These are phyloP conservation scores for Hydrochoerus hydrochaeris DNA, from an alignment of 2,113 vertebrate species.

Conservation along the genomic window DNA sequence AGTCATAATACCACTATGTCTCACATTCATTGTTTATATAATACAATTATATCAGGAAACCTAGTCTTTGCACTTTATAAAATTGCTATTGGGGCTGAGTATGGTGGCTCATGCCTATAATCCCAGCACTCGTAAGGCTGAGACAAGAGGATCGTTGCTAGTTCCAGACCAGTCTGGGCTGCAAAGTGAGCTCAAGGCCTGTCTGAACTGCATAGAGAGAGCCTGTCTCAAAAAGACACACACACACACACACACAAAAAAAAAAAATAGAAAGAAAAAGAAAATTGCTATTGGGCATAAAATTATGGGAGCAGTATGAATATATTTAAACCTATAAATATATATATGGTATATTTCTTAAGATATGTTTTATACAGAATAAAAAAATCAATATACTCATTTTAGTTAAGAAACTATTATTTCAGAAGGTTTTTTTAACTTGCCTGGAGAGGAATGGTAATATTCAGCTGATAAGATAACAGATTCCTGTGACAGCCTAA, in stretches of 20 bases:
- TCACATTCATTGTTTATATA: not conserved
- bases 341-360: not conserved
- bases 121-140: no score
- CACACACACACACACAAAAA: no score
- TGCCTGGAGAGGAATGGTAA: not conserved
- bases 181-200: no score
- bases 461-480: slow-evolving; percentile 2
- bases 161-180: no score
- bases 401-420: slow-evolving; percentile 33
- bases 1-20: not conserved
- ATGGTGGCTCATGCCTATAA: no score
- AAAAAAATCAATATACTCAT: not conserved
- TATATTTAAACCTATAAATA: not conserved
- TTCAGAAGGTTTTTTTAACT: slow-evolving; percentile 35
- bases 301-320: not conserved
- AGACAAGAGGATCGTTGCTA: no score
- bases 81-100: not conserved
- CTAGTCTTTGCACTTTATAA: not conserved
- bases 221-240: no score
- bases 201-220: no score
- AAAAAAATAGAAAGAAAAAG: no score
- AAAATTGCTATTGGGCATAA: not conserved
- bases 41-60: not conserved
- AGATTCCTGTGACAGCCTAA: not conserved
- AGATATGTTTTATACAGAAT: slow-evolving; percentile 18